Conservation (phyloP, 2,888 invertebrate species). For the Chromoteleia sp. region DNA sequence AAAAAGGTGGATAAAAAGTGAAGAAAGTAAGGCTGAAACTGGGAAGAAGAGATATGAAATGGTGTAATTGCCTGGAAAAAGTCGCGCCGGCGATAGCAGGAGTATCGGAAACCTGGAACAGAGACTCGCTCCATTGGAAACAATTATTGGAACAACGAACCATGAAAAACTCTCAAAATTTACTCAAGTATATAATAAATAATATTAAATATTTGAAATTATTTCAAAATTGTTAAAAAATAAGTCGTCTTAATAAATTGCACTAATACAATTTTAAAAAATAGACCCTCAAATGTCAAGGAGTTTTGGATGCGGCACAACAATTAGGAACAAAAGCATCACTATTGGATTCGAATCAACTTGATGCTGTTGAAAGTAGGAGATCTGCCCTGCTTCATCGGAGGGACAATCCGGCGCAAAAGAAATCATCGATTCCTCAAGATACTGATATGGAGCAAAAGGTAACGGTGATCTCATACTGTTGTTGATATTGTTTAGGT, state of each 20-base stretch:
- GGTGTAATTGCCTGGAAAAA: conserved; percentile 88
- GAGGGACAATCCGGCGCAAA: conserved; percentile 90
- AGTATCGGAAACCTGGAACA: conserved; percentile 94
- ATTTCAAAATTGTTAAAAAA: background rate
- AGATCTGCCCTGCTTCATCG: conserved; percentile 90
- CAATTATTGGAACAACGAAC: conserved; percentile 92
- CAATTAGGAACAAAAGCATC: conserved; percentile 92
- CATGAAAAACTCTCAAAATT: conserved; percentile 85
- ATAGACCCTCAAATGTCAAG: conserved; percentile 78
- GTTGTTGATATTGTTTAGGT: no score
- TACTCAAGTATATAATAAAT: conserved; percentile 75
- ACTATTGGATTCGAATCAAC: conserved; percentile 91
- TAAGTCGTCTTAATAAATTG: no score
- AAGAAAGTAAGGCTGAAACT: conserved; percentile 69
- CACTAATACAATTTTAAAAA: background rate
- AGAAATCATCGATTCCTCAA: conserved; percentile 84
- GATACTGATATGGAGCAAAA: conserved; percentile 89
- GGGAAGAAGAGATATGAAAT: conserved; percentile 88
- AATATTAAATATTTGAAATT: background rate
- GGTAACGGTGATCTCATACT: no score
- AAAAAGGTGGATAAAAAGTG: no score
- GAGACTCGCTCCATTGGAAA: conserved; percentile 92
- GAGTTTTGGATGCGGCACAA: conserved; percentile 90
- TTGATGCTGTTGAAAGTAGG: conserved; percentile 94
- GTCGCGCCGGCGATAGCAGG: conserved; percentile 90